Evolutionary conservation across 2,797 vertebrate species (phyloP), one percentile per base, ranked within the genome.

Genomic region (Acropternis orthonyx): DNA sequence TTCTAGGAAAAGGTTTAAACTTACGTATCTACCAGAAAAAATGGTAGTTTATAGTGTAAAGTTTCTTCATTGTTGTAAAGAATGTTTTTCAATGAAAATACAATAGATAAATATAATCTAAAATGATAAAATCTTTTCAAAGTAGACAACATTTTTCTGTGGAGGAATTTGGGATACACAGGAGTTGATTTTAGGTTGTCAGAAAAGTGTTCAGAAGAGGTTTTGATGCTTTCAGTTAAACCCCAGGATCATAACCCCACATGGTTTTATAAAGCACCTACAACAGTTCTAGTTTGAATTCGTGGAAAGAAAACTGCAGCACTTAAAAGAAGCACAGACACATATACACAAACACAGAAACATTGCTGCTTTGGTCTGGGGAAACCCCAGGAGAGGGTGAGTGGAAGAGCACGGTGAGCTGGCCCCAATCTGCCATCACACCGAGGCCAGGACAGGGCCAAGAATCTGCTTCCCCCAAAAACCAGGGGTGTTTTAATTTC

Each of bases 391-490:
- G 56, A 65, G 32, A 55, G 16, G 16, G 4, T 2, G 36, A 71
- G 28, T 8, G 3, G 58, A 23, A 27, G 14, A 51, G 72, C 36
- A 20, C 13, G 2, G 1, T 0, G 1, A 54, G 44, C 69, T 65
- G 55, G 55, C 12, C 19, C 0, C 14, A 48, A 4, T 39, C 26
- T 55, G 43, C 28, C 3, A 9, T 12, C 1, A 12, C 26, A 2
- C 7, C 4, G 22, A 23, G 81, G 61, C 39, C 48, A 17, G n/a
- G 46, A 61, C 65, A 13, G 19, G 6, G 21, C 52, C 6, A 9
- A 27, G 34, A 4, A 1, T 66, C 73, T 17, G 0, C 48, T 61
- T 32, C 28, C n/a, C 34, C 2, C 51, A 15, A 6, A 27, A 43
- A 17, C 3, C 9, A 43, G 51, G 16, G 73, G 44, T 1, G 1